Conservation (phyloP, 2,888 invertebrate genomes). For the Muschampia plurimacula region DNA sequence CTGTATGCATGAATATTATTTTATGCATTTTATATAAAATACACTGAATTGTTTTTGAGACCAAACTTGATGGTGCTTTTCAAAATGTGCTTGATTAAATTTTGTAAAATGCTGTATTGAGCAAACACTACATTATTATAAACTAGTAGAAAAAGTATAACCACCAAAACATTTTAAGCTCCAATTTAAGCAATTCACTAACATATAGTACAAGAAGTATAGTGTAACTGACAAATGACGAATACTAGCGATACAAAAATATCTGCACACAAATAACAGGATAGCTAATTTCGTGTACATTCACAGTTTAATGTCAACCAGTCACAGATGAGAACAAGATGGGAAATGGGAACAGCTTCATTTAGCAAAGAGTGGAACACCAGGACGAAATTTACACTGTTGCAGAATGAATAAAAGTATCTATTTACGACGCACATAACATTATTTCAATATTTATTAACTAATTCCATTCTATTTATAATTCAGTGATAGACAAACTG, state of each 20-base stretch:
- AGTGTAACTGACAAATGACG: neutral
- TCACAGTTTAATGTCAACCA: too few relatives aligned
- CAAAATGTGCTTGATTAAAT: neutral
- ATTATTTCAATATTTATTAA: too few relatives aligned
- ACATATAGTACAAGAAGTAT: neutral
- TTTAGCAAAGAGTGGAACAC: neutral
- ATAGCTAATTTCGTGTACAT: too few relatives aligned
- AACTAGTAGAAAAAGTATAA: neutral
- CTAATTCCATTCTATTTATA: too few relatives aligned
- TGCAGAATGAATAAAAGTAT: too few relatives aligned
- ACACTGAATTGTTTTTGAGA: neutral
- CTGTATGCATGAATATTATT: neutral
- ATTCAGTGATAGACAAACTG: too few relatives aligned
- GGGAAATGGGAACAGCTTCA: neutral
- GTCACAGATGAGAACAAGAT: too few relatives aligned
- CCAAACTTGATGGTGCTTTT: neutral
- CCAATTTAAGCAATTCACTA: neutral
- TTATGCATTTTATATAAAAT: neutral
- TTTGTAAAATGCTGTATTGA: slow-evolving; percentile 1
- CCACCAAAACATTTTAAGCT: slow-evolving; percentile 6
- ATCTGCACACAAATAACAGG: too few relatives aligned
- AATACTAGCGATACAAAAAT: neutral
- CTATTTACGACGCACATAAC: too few relatives aligned
- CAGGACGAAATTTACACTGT: too few relatives aligned
- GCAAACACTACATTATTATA: neutral